A percentile compares a stretch with the other conserved stretches of the same genome.
Evolutionary conservation across 2,888 invertebrate genomes (phyloP).

Genomic region (Silvanus unidentatus): DNA sequence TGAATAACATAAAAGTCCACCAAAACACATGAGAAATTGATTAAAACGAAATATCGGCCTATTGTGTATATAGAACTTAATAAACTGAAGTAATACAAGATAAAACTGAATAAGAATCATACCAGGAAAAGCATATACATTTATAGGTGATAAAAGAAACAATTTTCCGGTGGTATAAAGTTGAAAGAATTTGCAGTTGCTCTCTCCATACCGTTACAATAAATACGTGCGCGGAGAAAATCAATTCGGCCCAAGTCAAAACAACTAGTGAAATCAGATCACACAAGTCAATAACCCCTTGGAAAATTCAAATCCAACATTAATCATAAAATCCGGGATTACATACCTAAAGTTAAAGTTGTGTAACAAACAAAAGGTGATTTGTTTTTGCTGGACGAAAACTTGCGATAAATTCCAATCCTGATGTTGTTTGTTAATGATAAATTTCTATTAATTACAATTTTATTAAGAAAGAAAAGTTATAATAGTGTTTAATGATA

Average conservation of each 20-base stretch:
- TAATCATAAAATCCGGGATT: slow-evolving; percentile 15
- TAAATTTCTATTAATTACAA: too few species aligned
- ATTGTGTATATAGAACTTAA: slow-evolving; percentile 3
- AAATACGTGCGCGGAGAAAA: slow-evolving; percentile 11
- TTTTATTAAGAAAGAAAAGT: too few species aligned
- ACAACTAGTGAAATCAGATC: slow-evolving; percentile 14
- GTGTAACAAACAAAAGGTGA: too few species aligned
- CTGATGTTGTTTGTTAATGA: background rate
- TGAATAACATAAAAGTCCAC: slow-evolving; percentile 6
- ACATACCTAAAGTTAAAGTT: background rate
- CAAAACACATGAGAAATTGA: background rate
- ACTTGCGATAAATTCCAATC: slow-evolving; percentile 7
- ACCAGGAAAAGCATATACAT: too few species aligned
- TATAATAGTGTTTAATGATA: too few species aligned
- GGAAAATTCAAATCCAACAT: slow-evolving; percentile 12
- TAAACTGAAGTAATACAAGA: slow-evolving; percentile 7
- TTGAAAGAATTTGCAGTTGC: slow-evolving; percentile 26
- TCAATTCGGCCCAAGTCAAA: slow-evolving; percentile 11
- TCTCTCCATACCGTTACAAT: slow-evolving; percentile 1
- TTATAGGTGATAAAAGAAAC: slow-evolving; percentile 13
- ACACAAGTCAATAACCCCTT: slow-evolving; percentile 26
- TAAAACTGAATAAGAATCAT: too few species aligned
- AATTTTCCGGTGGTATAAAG: slow-evolving; percentile 16
- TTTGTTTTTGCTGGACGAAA: slow-evolving; percentile 3
- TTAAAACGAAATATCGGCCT: slow-evolving; percentile 19